These are phyloP conservation scores for rabbit (Oryctolagus cuniculus) DNA, from an alignment of 2,113 vertebrate genomes.

Conservation along the genomic window mOryCun1.1 NC_091453.1:23672001-23672500, in stretches of 20 bases:
- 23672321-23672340: neutral
- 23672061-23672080: slow-evolving; percentile 18
- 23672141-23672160: neutral
- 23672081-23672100: slow-evolving; percentile 33
- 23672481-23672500: too few relatives aligned
- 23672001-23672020: neutral
- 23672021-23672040: neutral
- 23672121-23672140: slow-evolving; percentile 40
- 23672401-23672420: too few relatives aligned
- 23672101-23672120: slow-evolving; percentile 38
- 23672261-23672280: slow-evolving; percentile 46
- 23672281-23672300: slow-evolving; percentile 33
- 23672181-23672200: neutral
- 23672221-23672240: neutral
- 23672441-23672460: too few relatives aligned
- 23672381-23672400: too few relatives aligned
- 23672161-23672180: slow-evolving; percentile 2
- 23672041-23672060: slow-evolving; percentile 17
- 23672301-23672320: neutral
- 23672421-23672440: too few relatives aligned
- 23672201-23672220: slow-evolving; percentile 35
- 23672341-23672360: too few relatives aligned
- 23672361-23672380: too few relatives aligned
- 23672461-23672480: too few relatives aligned
- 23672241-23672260: slow-evolving; percentile 37